These are phyloP conservation scores for Erythrocercus mccallii DNA, from an alignment of 2,113 vertebrate species.

Conservation along the genomic window DNA sequence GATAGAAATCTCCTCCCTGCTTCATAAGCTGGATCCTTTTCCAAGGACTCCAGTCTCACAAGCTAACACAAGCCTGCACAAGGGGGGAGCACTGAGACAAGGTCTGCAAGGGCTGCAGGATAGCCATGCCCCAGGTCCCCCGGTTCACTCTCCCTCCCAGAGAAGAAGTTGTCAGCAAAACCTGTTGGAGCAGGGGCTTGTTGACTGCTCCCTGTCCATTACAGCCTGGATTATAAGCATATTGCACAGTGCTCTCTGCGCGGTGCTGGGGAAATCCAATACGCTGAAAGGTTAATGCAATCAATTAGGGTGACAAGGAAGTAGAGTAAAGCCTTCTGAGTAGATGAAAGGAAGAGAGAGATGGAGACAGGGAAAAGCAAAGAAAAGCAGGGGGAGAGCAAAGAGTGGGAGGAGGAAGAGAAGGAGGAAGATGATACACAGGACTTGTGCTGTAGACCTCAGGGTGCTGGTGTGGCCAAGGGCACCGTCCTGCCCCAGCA, in stretches of 20 bases:
- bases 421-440: constrained; percentile 72
- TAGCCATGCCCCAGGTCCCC: background rate
- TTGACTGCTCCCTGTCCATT: constrained; percentile 98
- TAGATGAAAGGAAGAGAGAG: constrained; percentile 84
- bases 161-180: constrained; percentile 69
- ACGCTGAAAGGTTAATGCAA: constrained; percentile 99
- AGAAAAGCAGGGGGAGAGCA: background rate
- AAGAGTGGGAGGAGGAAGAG: constrained; percentile 37
- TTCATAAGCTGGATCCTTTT: background rate
- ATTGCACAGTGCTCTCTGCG: constrained; percentile 96
- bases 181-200: constrained; percentile 84
- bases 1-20: background rate
- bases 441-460: background rate
- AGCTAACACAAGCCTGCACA: background rate
- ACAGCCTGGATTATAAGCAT: constrained; percentile 98
- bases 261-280: constrained; percentile 99
- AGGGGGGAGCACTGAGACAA: background rate
- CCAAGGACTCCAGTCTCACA: background rate
- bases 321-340: constrained; percentile 98
- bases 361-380: constrained; percentile 72
- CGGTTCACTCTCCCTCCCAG: background rate
- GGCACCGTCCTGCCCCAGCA: background rate
- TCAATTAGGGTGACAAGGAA: constrained; percentile 99
- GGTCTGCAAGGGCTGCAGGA: background rate
- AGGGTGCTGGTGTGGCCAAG: background rate